Evolutionary conservation across 2,888 invertebrate species (phyloP).

Genomic region (Cerceris ruficornis): DNA sequence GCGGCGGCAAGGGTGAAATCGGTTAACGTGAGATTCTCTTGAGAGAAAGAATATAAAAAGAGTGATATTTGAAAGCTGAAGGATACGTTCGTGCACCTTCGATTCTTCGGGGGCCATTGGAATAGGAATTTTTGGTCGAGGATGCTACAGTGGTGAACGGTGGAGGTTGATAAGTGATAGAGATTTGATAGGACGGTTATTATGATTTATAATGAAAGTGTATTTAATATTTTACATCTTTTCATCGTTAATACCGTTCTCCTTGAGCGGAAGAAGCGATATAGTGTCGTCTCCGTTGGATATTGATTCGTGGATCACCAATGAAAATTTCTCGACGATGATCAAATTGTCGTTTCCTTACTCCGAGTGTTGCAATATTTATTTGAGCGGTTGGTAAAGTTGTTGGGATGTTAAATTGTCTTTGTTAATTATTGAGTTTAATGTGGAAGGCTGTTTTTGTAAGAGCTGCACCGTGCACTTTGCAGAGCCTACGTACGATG

Average conservation of each 20-base stretch:
- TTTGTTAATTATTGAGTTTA: neutral
- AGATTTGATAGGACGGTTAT: neutral
- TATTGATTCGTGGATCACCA: slow-evolving; percentile 62
- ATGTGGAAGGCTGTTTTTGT: too few relatives aligned
- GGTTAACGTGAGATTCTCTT: too few relatives aligned
- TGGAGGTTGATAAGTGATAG: neutral
- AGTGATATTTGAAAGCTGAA: neutral
- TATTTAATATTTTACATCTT: neutral
- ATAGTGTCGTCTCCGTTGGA: slow-evolving; percentile 10
- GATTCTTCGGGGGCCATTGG: too few relatives aligned
- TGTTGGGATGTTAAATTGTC: slow-evolving; percentile 5
- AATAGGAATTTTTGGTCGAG: too few relatives aligned
- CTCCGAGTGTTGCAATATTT: slow-evolving; percentile 69
- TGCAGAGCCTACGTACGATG: slow-evolving; percentile 26
- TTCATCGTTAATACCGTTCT: neutral
- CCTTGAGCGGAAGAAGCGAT: slow-evolving; percentile 23
- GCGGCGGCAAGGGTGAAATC: neutral
- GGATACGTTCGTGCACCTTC: too few relatives aligned
- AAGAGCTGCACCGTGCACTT: neutral
- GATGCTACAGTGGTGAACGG: neutral
- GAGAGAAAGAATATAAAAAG: neutral
- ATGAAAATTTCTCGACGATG: slow-evolving; percentile 57
- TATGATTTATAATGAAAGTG: slow-evolving; percentile 10
- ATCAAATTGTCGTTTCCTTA: slow-evolving; percentile 60
- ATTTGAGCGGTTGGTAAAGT: slow-evolving; percentile 57